Conservation (phyloP, 2,113 vertebrate genomes). For the Rhea americana region DNA sequence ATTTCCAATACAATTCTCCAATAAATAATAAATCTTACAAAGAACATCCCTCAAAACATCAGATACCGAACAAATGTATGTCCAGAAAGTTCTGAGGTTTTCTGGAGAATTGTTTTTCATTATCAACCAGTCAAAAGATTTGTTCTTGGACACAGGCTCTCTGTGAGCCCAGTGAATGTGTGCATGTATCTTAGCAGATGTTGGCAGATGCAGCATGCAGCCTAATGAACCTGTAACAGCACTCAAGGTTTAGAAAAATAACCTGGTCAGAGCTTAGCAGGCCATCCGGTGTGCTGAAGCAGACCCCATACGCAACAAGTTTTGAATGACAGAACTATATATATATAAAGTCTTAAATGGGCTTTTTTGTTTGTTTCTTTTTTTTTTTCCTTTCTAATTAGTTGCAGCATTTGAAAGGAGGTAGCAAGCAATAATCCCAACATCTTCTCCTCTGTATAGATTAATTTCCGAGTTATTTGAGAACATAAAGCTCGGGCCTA, state of each 20-base stretch:
- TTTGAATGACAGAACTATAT: neutral
- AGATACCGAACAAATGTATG: neutral
- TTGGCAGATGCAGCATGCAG: neutral
- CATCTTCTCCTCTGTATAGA: neutral
- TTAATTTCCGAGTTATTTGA: neutral
- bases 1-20: neutral
- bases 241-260: neutral
- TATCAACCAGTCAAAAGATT: neutral
- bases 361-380: neutral
- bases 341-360: neutral
- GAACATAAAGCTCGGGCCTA: neutral
- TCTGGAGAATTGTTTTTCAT: neutral
- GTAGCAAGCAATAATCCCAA: neutral
- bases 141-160: neutral
- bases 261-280: neutral
- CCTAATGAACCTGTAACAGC: neutral
- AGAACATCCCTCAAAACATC: neutral
- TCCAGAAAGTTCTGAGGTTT: neutral
- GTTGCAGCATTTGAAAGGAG: neutral
- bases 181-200: neutral
- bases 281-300: neutral
- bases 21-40: constrained; percentile 39
- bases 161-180: neutral
- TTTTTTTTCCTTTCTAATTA: neutral
- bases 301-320: neutral